phyloP scores from a whole-genome alignment of 2,888 invertebrate species.

The Carcina quercana region DNA sequence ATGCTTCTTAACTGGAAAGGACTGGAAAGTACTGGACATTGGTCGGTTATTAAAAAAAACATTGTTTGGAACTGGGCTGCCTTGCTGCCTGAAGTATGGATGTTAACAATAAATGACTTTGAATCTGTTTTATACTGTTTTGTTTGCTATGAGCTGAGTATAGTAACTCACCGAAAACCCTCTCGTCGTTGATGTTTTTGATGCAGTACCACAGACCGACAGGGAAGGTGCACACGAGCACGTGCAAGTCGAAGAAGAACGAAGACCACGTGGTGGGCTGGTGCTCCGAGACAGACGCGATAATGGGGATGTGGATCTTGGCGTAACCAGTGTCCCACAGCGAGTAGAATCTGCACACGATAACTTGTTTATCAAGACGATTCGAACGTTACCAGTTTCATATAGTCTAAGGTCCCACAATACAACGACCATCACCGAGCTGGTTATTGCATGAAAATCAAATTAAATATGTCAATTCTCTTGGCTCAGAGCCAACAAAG shows the following conservation, averaged over 20 bases:
- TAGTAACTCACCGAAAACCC: conserved; percentile 94
- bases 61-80: no score
- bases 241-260: conserved; percentile 98
- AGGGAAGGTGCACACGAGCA: conserved; percentile 96
- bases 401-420: background rate
- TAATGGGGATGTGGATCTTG: conserved; percentile 99
- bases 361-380: no score
- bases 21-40: no score
- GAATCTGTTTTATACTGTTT: no score
- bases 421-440: background rate
- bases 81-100: no score
- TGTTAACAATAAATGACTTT: no score
- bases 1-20: no score
- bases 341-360: conserved; percentile 96
- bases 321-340: conserved; percentile 99
- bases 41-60: no score
- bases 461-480: no score
- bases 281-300: conserved; percentile 99
- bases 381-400: background rate
- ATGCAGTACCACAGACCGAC: conserved; percentile 99
- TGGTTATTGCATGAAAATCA: no score
- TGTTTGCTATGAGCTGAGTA: no score
- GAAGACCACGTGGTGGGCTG: conserved; percentile 99
- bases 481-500: no score
- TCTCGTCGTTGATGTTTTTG: conserved; percentile 96